Evolutionary conservation across 2,888 invertebrate genomes (phyloP), one percentile per base, ranked within the genome.

Genomic region (Fragum whitleyi): DNA sequence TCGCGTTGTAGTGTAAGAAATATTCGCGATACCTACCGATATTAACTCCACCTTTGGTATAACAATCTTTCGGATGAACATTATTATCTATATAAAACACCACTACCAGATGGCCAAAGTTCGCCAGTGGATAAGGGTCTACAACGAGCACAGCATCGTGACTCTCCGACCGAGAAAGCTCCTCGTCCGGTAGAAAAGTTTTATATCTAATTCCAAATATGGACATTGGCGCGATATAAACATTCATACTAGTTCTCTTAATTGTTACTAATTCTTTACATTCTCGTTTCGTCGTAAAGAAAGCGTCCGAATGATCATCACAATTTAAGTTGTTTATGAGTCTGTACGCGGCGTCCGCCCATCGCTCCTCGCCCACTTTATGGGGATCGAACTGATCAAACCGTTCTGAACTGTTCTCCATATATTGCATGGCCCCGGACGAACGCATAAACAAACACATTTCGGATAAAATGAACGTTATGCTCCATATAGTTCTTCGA

Each of bases 61-160:
- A 87, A 86, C 95, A 95, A 29, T 88, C 83, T 16, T 81, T 69
- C 57, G 88, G 89, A 21, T 89, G 87, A 32, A 87, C 79, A 57
- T 90, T 89, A 39, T 91, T 81, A 81, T 95, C 94, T 57, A 95
- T 88, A 88, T 94, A 94, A 89, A 95, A 95, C 74, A 95, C 94
- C 47, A 94, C 86, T 11, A 95, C 92, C 51, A 95, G 93, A 89
- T 95, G 95, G 16, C 95, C 95, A 86, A 95, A 94, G 86, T 94
- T 94, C n/a, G 94, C 94, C 6, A 86, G 79, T 0, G 95, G 95
- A 83, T 94, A 94, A 0, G 95, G 95, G 85, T 95, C 95, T 72
- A 95, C 81, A 2, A 92, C 94, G 16, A 95, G 75, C n/a, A 94
- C 93, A 1, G 92, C 94, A 79, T 94, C 94, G 86, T 94, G 94